These are phyloP conservation scores for Ditylenchus weischeri DNA, from an alignment of 2,888 invertebrate species.

Conservation along the genomic window DNA sequence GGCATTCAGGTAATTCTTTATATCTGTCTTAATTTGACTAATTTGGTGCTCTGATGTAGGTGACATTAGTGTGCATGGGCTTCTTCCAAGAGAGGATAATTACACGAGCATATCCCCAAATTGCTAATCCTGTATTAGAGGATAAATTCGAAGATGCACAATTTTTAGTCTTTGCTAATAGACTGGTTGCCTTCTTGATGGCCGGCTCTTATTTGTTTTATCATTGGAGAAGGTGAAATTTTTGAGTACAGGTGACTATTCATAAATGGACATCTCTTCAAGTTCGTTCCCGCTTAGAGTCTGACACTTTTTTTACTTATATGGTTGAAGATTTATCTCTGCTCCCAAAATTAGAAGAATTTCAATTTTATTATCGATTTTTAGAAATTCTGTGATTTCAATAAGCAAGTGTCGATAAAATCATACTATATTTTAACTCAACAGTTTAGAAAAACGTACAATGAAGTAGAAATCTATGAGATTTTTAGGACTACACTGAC, in stretches of 20 bases:
- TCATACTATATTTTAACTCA: background rate
- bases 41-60: conserved; percentile 66
- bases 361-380: no score
- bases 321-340: no score
- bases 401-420: background rate
- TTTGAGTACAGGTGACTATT: no score
- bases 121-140: conserved; percentile 34
- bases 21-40: background rate
- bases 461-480: no score
- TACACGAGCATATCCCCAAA: conserved; percentile 67
- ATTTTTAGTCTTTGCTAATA: conserved; percentile 91
- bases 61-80: conserved; percentile 80
- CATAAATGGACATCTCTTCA: no score
- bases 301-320: no score
- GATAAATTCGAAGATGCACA: conserved; percentile 85
- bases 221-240: conserved; percentile 16
- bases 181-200: conserved; percentile 74
- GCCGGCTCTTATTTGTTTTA: conserved; percentile 32
- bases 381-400: no score
- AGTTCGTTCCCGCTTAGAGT: no score
- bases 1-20: conserved; percentile 70
- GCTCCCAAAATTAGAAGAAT: no score
- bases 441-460: no score
- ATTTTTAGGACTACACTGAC: no score
- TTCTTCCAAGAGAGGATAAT: conserved; percentile 95